These are phyloP conservation scores for Lycodopsis pacificus DNA, from an alignment of 2,797 vertebrate species.

Conservation along the genomic window DNA sequence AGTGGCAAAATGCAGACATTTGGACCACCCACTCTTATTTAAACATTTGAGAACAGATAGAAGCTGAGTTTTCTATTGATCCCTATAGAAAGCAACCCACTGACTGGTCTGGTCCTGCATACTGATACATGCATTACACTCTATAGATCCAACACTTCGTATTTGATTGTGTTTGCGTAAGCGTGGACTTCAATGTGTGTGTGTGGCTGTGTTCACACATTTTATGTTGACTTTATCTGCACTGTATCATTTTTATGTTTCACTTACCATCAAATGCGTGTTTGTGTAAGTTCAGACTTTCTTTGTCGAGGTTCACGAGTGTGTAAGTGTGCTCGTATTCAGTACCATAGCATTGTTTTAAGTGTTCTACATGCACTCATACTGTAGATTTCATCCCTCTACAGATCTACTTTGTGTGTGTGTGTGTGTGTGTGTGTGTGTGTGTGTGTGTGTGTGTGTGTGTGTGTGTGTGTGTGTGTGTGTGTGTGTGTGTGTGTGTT, in stretches of 20 bases:
- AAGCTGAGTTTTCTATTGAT: conserved; percentile 76
- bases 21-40: conserved; percentile 18
- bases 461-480: conserved; percentile 24
- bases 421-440: conserved; percentile 8
- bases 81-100: conserved; percentile 61
- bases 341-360: conserved; percentile 2
- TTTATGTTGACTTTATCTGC: conserved; percentile 30
- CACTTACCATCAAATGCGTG: neutral
- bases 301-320: neutral
- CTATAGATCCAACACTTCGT: conserved; percentile 70
- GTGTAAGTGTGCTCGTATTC: neutral
- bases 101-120: conserved; percentile 69
- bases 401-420: conserved; percentile 6
- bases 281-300: conserved; percentile 6
- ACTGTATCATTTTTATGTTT: conserved; percentile 6
- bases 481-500: conserved; percentile 31
- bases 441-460: conserved; percentile 22
- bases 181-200: conserved; percentile 32
- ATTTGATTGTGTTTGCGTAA: conserved; percentile 69
- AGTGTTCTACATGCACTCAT: neutral
- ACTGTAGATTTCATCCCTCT: conserved; percentile 6
- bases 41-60: conserved; percentile 36
- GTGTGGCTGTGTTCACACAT: conserved; percentile 24
- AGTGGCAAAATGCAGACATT: conserved; percentile 8
- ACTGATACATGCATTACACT: conserved; percentile 79